Base-by-base conservation (phyloP, 2,113 vertebrate species). In the Mellivora capensis region DNA sequence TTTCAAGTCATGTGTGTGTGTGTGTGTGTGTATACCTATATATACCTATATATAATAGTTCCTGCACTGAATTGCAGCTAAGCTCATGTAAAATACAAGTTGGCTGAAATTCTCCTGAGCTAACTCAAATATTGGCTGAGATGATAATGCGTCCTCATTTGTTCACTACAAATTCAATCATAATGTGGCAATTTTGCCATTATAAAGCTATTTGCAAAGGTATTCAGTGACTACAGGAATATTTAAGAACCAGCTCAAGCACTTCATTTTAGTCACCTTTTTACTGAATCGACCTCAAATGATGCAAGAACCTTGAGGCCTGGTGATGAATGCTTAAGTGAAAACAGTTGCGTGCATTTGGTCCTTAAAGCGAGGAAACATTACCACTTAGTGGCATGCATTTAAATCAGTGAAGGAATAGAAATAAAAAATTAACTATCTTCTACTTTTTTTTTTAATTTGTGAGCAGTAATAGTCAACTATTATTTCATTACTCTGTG, bases 151-250 rank as follows among this genome's bases (percentile, higher is more conserved):
- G 13, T 57, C 15, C 44, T 77, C 69, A 83, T 83, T 93, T 90
- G 71, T 96, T 94, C 79, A 91, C 39, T 69, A 74, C 23, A 71
- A 96, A 97, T 91, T 76, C 44, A 74, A 87, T 93, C 39, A 92
- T 80, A 96, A 94, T 90, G 39, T 91, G 89, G 34, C 21, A 90
- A 86, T 93, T 97, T 91, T 59, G 44, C 49, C 47, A 67, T 87
- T 97, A 71, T 93, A 88, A 96, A 86, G 18, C 82, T 79, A 69
- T 97, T 97, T 93, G 52, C 37, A 91, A 72, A 96, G 20, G 71
- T 93, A 88, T 76, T 79, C 31, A 76, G 12, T 77, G 86, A n/a
- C 83, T 94, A 61, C 2, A 82, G 39, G n/a, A 95, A 54, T 94
- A 82, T 82, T 91, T 95, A 77, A 87, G 39, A 49, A 87, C 42